Conservation (phyloP, 2,113 vertebrate species). For the human region DNA sequence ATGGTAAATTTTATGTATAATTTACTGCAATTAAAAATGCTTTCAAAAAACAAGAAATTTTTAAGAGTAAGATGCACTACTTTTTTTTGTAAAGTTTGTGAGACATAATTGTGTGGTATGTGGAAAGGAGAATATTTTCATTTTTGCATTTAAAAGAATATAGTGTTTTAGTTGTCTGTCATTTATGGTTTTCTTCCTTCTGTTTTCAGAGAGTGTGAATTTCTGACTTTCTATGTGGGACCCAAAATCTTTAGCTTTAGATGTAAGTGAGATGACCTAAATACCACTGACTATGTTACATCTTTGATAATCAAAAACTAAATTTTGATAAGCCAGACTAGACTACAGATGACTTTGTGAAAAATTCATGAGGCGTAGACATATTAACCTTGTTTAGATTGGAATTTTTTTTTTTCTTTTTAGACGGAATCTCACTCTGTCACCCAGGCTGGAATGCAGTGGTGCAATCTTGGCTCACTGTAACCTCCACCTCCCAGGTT, state of each 20-base stretch:
- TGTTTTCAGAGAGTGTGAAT: background rate
- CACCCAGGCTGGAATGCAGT: no score
- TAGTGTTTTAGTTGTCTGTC: slow-evolving; percentile 8
- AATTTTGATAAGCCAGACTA: slow-evolving; percentile 35
- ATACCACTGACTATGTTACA: background rate
- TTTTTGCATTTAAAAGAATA: background rate
- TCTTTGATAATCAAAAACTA: slow-evolving; percentile 50
- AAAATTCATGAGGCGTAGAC: slow-evolving; percentile 58
- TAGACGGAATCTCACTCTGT: no score
- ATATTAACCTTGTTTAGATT: slow-evolving; percentile 40
- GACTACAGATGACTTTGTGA: slow-evolving; percentile 38
- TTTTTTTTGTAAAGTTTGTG: background rate
- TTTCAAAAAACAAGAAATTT: background rate
- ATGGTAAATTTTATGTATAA: background rate
- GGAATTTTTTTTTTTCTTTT: background rate
- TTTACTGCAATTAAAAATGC: background rate
- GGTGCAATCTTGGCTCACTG: no score
- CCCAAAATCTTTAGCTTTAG: background rate
- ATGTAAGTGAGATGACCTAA: background rate
- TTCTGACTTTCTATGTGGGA: background rate
- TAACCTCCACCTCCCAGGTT: no score
- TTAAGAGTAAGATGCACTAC: background rate
- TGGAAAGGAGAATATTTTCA: background rate
- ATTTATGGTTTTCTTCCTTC: slow-evolving; percentile 28
- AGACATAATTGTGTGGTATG: background rate